Base-by-base conservation (phyloP, 35 echinoderm and acorn worm species). In the Stichopus chloronotus region DNA sequence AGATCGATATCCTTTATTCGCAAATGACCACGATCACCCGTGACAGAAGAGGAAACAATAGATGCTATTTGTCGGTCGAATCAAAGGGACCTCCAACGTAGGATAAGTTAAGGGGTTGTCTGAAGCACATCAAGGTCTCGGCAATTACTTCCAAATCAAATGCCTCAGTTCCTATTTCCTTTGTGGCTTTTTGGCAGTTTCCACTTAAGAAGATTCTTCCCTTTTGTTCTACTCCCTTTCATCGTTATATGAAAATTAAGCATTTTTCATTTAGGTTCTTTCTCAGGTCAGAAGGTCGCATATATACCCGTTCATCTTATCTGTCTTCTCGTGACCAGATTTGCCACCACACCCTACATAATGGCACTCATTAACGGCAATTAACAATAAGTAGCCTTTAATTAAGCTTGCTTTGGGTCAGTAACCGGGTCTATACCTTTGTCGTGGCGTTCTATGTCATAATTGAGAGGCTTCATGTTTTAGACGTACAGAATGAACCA, bases 1-100 rank as follows among this genome's bases (percentile, higher is more conserved):
- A 55, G 55, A 17, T 83, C 55, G 14, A 83, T 55, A 83, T 83
- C 80, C 80, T 83, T 14, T 65, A 83, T 83, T 83, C n/a, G 55
- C 55, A 43, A 83, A 43, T 83, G 80, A 83, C 55, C 55, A 83
- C 55, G 52, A 55, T 52, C 55, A 55, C 55, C 52, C 17, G 53
- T 83, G 80, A 56, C 80, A 55, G 5, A 17, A 4, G 43, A 83
- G 80, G 80, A 83, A 83, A 83, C 80, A 83, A 83, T 56, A 56
- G 80, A 20, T 83, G 80, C 55, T 83, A 83, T 12, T 83, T 56
- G 80, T 52, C 80, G 80, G 80, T 16, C 43, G 13, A 43, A 83
- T 83, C 52, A 83, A 83, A 83, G 53, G 19, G 55, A 83, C 52
- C 4, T 5, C 14, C 43, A 53, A 24, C 7, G 43, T 20, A 17